phyloP scores from a whole-genome alignment of 2,797 vertebrate genomes.

The Thamnophis elegans region DNA sequence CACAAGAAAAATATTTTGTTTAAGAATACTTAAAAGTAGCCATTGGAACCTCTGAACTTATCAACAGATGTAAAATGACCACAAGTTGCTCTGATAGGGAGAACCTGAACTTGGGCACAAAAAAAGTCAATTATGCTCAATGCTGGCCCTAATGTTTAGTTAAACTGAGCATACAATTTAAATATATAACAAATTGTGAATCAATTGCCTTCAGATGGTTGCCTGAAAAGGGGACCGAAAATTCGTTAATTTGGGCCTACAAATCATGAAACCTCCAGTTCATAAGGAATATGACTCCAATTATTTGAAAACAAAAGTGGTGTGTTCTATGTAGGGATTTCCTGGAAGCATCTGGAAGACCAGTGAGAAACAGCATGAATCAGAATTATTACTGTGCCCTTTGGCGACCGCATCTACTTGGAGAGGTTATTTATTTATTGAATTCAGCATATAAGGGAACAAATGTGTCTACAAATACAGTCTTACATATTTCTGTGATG shows the following conservation, averaged over 20 bases:
- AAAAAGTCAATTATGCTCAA: not conserved
- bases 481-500: not conserved
- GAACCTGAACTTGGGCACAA: not conserved
- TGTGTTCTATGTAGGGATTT: not conserved
- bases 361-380: not conserved
- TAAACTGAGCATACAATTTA: not conserved
- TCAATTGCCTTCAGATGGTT: not conserved
- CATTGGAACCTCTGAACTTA: not conserved
- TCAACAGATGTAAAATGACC: not conserved
- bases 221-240: not conserved
- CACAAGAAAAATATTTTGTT: constrained; percentile 38
- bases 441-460: not conserved
- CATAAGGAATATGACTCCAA: not conserved
- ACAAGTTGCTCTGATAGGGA: not conserved
- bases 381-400: not conserved
- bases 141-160: not conserved
- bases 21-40: not conserved
- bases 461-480: not conserved
- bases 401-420: not conserved
- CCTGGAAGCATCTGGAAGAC: not conserved
- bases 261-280: not conserved
- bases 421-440: not conserved
- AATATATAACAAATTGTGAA: not conserved
- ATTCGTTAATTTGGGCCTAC: not conserved
- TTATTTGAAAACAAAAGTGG: not conserved